A percentile compares a stretch with the other conserved stretches of the same genome.
Evolutionary conservation across 2,888 invertebrate genomes (phyloP).

Genomic region (Drosophila differens): DNA sequence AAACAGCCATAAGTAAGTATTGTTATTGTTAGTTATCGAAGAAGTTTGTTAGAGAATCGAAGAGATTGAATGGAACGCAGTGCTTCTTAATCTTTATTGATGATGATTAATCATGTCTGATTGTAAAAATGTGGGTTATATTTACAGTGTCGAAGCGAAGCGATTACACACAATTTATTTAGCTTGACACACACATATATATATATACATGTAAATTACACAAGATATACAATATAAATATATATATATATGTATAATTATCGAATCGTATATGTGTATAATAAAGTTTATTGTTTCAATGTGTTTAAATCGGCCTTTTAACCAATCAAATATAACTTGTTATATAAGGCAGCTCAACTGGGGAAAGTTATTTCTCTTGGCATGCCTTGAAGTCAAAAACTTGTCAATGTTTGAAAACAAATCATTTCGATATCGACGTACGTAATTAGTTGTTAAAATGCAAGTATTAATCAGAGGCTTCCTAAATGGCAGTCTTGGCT

Average conservation of each 20-base stretch:
- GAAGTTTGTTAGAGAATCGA: slow-evolving; percentile 6
- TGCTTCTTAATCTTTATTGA: slow-evolving; percentile 44
- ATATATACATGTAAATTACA: slow-evolving; percentile 51
- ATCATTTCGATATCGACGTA: slow-evolving; percentile 15
- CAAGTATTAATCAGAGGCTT: slow-evolving; percentile 22
- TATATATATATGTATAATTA: slow-evolving; percentile 58
- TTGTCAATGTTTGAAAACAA: neutral
- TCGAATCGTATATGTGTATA: slow-evolving; percentile 61
- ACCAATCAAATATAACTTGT: neutral
- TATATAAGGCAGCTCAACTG: neutral
- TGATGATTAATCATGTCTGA: slow-evolving; percentile 47
- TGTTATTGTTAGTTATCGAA: slow-evolving; percentile 47
- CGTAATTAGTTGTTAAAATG: slow-evolving; percentile 24
- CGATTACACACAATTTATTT: slow-evolving; percentile 19
- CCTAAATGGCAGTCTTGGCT: neutral
- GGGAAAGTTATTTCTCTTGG: neutral
- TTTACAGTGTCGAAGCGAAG: slow-evolving; percentile 33
- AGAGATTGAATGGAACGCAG: slow-evolving; percentile 29
- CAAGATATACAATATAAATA: slow-evolving; percentile 22
- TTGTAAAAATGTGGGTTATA: slow-evolving; percentile 63
- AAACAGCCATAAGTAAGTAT: slow-evolving; percentile 32
- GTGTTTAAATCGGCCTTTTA: slow-evolving; percentile 37
- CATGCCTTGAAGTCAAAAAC: neutral
- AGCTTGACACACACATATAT: slow-evolving; percentile 32
- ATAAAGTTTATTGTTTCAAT: slow-evolving; percentile 77